phyloP scores from a whole-genome alignment of 2,113 vertebrate genomes.

The Phyllostomus hastatus region DNA sequence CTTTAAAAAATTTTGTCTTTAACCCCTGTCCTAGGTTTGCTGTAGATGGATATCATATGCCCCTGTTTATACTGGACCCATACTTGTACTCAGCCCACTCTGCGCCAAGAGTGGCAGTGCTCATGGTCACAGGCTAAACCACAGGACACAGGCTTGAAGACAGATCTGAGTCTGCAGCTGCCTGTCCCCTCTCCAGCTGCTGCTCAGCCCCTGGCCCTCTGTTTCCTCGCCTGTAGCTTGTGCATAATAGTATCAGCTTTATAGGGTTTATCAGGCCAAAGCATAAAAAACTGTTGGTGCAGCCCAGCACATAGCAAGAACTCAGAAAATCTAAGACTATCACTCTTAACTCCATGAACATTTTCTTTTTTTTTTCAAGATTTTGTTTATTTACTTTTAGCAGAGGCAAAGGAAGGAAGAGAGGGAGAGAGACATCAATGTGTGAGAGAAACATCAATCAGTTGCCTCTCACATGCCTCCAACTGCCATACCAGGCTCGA shows the following conservation, averaged over 20 bases:
- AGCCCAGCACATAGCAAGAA: too few relatives aligned
- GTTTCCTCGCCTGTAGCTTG: neutral
- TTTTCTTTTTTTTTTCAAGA: neutral
- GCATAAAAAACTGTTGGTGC: neutral
- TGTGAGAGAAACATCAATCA: too few relatives aligned
- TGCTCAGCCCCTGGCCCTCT: neutral
- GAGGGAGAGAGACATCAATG: too few relatives aligned
- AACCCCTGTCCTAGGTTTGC: neutral
- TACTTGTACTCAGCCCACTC: neutral
- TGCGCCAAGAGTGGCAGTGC: neutral
- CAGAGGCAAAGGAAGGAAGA: too few relatives aligned
- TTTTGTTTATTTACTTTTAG: too few relatives aligned
- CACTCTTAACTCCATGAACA: neutral
- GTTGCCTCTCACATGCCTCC: too few relatives aligned
- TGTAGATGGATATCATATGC: neutral
- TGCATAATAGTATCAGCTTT: neutral
- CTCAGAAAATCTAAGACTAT: neutral
- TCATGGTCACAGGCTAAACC: neutral
- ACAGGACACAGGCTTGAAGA: neutral
- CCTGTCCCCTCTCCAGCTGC: neutral
- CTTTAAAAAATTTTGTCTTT: neutral
- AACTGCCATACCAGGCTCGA: too few relatives aligned
- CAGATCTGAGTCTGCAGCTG: neutral
- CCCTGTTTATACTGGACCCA: neutral
- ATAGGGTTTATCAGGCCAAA: neutral